Evolutionary conservation across 2,113 vertebrate genomes (phyloP).

Genomic region (Carlito syrichta): DNA sequence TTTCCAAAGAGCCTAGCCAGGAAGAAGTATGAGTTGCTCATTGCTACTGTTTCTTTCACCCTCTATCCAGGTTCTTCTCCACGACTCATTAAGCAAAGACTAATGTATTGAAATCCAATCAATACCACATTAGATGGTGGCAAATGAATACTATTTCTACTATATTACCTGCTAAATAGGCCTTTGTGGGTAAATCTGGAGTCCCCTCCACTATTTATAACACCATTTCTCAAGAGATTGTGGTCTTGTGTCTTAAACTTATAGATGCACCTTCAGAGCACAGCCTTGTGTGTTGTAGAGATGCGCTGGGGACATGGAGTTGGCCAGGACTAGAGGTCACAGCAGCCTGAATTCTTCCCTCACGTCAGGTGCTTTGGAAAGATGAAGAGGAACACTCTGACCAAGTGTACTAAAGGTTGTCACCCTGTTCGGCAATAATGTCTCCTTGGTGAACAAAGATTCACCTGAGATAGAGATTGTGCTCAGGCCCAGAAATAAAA

Average conservation of each 20-base stretch:
- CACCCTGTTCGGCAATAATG: not conserved
- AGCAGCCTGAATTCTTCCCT: not conserved
- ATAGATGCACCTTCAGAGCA: not conserved
- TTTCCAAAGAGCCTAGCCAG: conserved; percentile 16
- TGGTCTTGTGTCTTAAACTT: not conserved
- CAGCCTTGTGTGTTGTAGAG: not conserved
- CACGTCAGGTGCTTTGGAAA: not conserved
- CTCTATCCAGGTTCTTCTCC: not conserved
- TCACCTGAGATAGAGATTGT: not conserved
- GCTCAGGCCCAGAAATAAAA: not conserved
- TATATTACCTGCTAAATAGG: not conserved
- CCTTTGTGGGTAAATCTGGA: not conserved
- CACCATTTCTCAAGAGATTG: not conserved
- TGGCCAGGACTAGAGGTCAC: not conserved
- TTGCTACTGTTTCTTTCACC: not conserved
- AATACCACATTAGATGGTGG: conserved; percentile 34
- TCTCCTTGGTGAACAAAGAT: not conserved
- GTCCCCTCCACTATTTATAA: not conserved
- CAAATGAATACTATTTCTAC: conserved; percentile 34
- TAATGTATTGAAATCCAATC: conserved; percentile 39
- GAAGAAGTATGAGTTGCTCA: not conserved
- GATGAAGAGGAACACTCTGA: not conserved
- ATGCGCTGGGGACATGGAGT: not conserved
- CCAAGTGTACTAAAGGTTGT: not conserved
- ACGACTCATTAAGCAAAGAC: conserved; percentile 46